phyloP scores from a whole-genome alignment of 2,797 vertebrate genomes.

The Glossophaga mutica region DNA sequence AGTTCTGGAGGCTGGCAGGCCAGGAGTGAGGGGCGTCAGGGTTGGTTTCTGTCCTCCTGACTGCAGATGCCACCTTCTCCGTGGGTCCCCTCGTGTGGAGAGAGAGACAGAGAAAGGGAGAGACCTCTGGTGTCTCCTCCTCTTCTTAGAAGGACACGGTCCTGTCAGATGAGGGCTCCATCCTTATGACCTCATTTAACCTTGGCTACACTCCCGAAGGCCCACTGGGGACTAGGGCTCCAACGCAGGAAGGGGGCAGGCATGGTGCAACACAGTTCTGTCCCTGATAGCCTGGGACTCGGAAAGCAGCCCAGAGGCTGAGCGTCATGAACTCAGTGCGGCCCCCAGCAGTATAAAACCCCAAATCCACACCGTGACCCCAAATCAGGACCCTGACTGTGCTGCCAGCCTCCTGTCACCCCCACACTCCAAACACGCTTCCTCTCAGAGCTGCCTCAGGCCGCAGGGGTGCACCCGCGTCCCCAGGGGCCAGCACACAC shows the following conservation, averaged over 20 bases:
- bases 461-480: not conserved
- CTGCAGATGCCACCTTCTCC: not conserved
- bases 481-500: not conserved
- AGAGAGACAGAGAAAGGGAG: not conserved
- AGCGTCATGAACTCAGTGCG: not conserved
- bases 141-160: not conserved
- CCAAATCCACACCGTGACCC: not conserved
- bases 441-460: not conserved
- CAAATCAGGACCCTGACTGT: not conserved
- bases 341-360: not conserved
- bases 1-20: not conserved
- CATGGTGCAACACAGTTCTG: not conserved
- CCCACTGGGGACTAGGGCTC: not conserved
- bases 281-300: not conserved
- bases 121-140: not conserved
- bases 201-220: not conserved
- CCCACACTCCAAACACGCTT: not conserved
- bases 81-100: no score
- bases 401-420: not conserved
- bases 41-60: not conserved
- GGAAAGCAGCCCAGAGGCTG: not conserved
- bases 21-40: not conserved
- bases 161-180: not conserved
- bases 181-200: not conserved
- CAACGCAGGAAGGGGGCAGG: not conserved